Percentiles rank a stretch among this genome's conserved stretches.
phyloP scores from a whole-genome alignment of 2,113 vertebrate genomes.

The Donacobius atricapilla region DNA sequence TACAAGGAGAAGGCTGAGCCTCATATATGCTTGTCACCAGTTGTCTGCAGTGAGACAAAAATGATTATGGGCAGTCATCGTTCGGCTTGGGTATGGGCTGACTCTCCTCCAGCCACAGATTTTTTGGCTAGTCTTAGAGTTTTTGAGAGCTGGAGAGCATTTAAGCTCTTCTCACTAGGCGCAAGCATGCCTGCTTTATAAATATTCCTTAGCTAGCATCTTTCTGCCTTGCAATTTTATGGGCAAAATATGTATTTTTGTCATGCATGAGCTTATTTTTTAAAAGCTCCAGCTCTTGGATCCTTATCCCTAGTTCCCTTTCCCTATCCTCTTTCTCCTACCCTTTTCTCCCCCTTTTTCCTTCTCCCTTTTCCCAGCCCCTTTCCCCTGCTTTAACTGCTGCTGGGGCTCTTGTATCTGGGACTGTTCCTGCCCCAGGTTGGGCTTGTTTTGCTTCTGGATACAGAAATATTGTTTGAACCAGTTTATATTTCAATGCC shows the following conservation, averaged over 20 bases:
- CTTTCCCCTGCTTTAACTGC: background rate
- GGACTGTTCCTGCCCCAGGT: background rate
- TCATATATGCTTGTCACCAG: background rate
- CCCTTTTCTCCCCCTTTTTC: background rate
- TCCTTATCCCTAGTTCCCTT: background rate
- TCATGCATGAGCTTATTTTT: background rate
- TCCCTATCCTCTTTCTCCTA: background rate
- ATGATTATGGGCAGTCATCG: background rate
- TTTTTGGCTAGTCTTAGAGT: constrained; percentile 14
- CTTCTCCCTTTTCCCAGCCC: background rate
- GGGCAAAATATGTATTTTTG: background rate
- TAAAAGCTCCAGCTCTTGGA: background rate
- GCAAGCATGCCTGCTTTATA: background rate
- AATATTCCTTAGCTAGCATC: background rate
- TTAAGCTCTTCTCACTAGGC: background rate
- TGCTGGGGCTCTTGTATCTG: background rate
- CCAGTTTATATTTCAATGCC: background rate
- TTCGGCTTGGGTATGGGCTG: constrained; percentile 2
- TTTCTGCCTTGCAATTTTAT: background rate
- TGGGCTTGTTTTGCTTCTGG: background rate
- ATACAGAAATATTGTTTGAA: background rate
- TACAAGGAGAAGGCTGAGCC: background rate
- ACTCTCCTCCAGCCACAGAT: constrained; percentile 11
- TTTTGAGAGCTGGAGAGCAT: background rate
- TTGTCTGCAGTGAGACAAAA: background rate